Evolutionary conservation across 2,797 vertebrate species (phyloP).

Genomic region (Hemitrygon akajei): DNA sequence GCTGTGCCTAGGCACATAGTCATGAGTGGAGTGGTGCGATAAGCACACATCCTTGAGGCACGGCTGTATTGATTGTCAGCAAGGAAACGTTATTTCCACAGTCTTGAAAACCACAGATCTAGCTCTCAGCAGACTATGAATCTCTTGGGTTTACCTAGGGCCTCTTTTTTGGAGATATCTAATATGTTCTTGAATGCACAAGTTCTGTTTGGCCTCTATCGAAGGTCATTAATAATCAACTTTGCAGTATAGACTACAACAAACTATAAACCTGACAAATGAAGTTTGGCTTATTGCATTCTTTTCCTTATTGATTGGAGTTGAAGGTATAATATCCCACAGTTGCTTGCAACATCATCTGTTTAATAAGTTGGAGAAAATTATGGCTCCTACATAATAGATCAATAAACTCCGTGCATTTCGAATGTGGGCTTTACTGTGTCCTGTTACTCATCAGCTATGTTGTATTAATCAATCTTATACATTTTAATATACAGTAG

Average conservation of each 20-base stretch:
- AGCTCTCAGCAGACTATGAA: too few relatives aligned
- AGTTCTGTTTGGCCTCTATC: background rate
- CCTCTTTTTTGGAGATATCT: too few relatives aligned
- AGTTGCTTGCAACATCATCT: background rate
- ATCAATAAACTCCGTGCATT: background rate
- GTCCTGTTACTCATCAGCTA: background rate
- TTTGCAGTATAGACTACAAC: background rate
- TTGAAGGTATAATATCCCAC: background rate
- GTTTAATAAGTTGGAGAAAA: background rate
- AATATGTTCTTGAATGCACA: too few relatives aligned
- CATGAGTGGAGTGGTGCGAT: too few relatives aligned
- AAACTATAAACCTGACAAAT: background rate
- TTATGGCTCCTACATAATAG: background rate
- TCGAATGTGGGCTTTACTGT: background rate
- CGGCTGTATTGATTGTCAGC: too few relatives aligned
- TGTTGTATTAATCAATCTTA: background rate
- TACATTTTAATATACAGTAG: background rate
- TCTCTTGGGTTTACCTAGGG: too few relatives aligned
- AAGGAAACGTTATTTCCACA: too few relatives aligned
- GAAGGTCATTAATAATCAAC: background rate
- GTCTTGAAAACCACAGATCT: too few relatives aligned
- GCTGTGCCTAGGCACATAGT: too few relatives aligned
- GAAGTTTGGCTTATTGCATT: background rate
- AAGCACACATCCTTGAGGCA: too few relatives aligned
- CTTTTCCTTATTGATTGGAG: background rate